These are phyloP conservation scores for Tetrax tetrax DNA, from an alignment of 2,113 vertebrate genomes.

Conservation along the genomic window DNA sequence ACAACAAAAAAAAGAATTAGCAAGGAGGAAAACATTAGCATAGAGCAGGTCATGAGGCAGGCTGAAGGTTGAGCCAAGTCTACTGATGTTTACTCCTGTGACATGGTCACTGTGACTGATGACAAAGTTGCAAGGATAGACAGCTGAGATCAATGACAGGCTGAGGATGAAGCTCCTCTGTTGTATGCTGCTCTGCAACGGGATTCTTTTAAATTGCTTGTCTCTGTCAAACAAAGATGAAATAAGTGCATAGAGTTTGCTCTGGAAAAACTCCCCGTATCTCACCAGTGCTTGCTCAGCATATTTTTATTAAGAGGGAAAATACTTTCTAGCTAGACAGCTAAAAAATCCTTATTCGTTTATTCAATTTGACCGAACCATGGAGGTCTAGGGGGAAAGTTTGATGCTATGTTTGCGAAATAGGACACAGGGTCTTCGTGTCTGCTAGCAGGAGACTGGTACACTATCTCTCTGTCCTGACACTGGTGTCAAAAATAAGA, in stretches of 20 bases:
- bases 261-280: not conserved
- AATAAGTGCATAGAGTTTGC: not conserved
- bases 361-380: not conserved
- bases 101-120: not conserved
- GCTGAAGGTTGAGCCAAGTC: not conserved
- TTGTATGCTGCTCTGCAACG: not conserved
- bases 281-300: not conserved
- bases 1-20: not conserved
- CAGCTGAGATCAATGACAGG: not conserved
- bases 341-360: constrained; percentile 23
- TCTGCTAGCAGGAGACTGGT: not conserved
- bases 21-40: not conserved
- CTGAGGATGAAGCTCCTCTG: not conserved
- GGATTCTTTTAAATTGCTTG: not conserved
- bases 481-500: constrained; percentile 21
- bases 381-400: not conserved
- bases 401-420: not conserved
- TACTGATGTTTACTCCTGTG: not conserved
- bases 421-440: not conserved
- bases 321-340: constrained; percentile 50
- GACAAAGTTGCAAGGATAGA: not conserved
- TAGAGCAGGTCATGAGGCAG: not conserved
- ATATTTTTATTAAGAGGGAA: constrained; percentile 38
- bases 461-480: not conserved
- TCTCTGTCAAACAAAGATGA: constrained; percentile 14